Base-by-base conservation (phyloP, 2,113 vertebrate species). In the Halcyon malimbica region DNA sequence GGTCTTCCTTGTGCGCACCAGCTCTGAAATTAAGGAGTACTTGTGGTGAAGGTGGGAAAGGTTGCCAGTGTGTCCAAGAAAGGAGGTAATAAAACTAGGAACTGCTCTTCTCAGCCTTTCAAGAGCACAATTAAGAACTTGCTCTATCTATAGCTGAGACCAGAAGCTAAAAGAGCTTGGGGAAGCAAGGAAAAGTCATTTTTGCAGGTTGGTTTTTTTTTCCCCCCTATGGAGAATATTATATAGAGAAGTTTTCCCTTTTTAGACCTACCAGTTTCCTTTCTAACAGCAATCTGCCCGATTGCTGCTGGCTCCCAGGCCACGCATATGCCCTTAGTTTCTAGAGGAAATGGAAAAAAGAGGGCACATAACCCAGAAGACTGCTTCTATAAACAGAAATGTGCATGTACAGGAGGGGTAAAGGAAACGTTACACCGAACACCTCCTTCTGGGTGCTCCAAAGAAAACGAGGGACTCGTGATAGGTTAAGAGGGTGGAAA, bases 91-190 rank as follows among this genome's bases (percentile, higher is more conserved):
- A 89, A 87, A 95, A 39, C 50, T 90, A 67, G 0, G 0, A 91
- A 94, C 13, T 65, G 77, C 70, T 89, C 73, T 89, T 90, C 75
- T 91, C 90, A 83, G 86, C 51, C 96, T 93, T 94, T 88, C 21
- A 39, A 74, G 41, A 91, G 54, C 28, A 83, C 65, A 79, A 71
- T 91, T 67, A 96, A 75, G 65, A 91, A 50, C 28, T 90, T 79
- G 37, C 25, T 87, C 37, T 94, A 23, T 82, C 70, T 96, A 48
- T 33, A 87, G 31, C 69, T 57, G 44, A 93, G 46, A 73, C 21
- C 48, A 91, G 94, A 90, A 93, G 57, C 37, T 83, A 57, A 85
- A 93, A 93, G 37, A 73, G 31, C 70, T 85, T 91, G 70, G 24
- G 14, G 33, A 93, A 90, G 63, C 84, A 95, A 60, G 53, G 89